phyloP scores from a whole-genome alignment of 2,113 vertebrate species.

The Corydoras maculifer region DNA sequence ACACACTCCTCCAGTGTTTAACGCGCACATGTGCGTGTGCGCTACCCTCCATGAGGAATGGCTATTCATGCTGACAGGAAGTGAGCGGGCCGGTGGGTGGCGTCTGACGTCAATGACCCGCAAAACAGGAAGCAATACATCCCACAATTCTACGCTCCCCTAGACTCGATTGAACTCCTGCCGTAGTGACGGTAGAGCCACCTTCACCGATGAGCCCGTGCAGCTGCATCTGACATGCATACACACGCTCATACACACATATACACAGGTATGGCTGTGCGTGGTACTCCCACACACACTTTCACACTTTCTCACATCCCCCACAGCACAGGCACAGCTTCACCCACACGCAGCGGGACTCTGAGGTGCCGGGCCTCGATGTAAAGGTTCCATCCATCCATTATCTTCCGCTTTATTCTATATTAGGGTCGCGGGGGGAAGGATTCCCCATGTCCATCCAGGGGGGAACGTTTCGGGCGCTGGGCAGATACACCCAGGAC shows the following conservation, averaged over 20 bases:
- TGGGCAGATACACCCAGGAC: too few species aligned
- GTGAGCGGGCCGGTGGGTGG: conserved; percentile 32
- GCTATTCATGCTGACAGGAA: conserved; percentile 40
- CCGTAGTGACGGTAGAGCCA: conserved; percentile 5
- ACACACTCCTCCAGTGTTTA: conserved; percentile 5
- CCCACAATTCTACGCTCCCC: conserved; percentile 37
- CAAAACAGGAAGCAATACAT: conserved; percentile 46
- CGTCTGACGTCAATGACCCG: conserved; percentile 42
- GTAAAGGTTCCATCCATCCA: too few species aligned
- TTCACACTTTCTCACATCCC: too few species aligned
- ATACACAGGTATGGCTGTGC: background rate
- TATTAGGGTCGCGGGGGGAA: too few species aligned
- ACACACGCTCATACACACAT: conserved; percentile 15
- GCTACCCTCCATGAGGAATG: conserved; percentile 29
- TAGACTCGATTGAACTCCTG: background rate
- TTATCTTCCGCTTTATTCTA: too few species aligned
- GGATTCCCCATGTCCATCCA: too few species aligned
- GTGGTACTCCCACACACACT: too few species aligned
- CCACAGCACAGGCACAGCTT: too few species aligned
- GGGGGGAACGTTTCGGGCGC: too few species aligned
- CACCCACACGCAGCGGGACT: too few species aligned
- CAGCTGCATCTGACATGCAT: background rate
- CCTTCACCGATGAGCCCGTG: conserved; percentile 14
- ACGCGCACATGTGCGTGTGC: conserved; percentile 4
- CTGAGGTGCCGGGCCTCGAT: too few species aligned